A percentile compares a stretch with the other conserved stretches of the same genome.
phyloP scores from a whole-genome alignment of 1,140 invertebrate genomes.

The Sitobion miscanthi region DNA sequence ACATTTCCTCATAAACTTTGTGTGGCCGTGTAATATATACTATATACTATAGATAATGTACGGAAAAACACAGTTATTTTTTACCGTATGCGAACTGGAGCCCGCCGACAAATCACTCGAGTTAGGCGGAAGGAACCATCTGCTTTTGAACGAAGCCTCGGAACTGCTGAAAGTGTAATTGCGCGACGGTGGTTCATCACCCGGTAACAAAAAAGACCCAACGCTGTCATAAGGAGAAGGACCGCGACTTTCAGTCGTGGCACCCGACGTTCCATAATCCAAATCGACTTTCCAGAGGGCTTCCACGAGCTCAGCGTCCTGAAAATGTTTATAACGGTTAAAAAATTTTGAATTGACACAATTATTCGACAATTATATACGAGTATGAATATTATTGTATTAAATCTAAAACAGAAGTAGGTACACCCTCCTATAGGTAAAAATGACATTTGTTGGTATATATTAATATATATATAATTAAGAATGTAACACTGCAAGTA shows the following conservation, averaged over 20 bases:
- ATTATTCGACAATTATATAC: no score
- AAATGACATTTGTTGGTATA: no score
- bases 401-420: no score
- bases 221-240: background rate
- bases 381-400: no score
- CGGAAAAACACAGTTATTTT: background rate
- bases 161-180: background rate
- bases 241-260: background rate
- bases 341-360: background rate
- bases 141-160: background rate
- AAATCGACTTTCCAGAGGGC: constrained; percentile 39
- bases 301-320: constrained; percentile 38
- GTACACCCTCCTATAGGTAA: no score
- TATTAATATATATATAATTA: no score
- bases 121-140: constrained; percentile 40
- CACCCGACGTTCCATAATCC: background rate
- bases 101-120: background rate
- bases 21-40: background rate
- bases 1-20: background rate
- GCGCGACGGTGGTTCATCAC: constrained; percentile 22
- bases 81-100: background rate
- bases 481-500: no score
- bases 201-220: constrained; percentile 7
- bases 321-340: background rate
- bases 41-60: background rate